Base-by-base conservation (phyloP, 1,140 invertebrate species). In the Babylonia areolata region DNA sequence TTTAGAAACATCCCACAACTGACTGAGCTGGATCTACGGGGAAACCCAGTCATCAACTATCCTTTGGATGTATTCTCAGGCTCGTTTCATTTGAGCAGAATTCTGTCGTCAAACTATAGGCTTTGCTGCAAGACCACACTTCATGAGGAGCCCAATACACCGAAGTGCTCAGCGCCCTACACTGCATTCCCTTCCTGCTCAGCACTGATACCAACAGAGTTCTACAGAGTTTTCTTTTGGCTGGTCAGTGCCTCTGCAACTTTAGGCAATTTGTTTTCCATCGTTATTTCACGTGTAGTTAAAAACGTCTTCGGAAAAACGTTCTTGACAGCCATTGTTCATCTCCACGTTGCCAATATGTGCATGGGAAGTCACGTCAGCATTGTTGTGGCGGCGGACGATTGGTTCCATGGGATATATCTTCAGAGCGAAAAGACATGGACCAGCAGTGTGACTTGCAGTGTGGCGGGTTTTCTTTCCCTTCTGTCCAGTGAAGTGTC, bases 151-250 rank as follows among this genome's bases (percentile, higher is more conserved):
- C 82, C 90, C 1, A n/a, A 39, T 11, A 78, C 51, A 1, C 80
- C 90, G 39, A 88, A 88, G 20, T 91, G 90, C 81, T 78, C 86
- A 5, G 87, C 91, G 37, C 78, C 73, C 23, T 15, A 35, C 11
- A 83, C 90, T 33, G 87, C 84, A 64, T 89, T 92, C 39, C 90
- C 88, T 20, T 90, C 88, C 0, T 92, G 90, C 85, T 35, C 46
- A 33, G 87, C 90, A 80, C 82, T 91, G 37, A 84, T 91, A 79
- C 73, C 85, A 28, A 88, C 84, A 23, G 83, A 88, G 31, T 33
- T 89, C 20, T 78, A 92, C 2, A 78, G 89, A 23, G 42, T 83
- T 17, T 87, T 87, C 78, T 54, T 92, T 23, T 92, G 90, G 90
- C 73, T 91, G 23, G 86, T 92, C 20, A 89, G 87, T 42, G 15